Conservation (phyloP, 2,888 invertebrate species). For the Glaucopsyche alexis region DNA sequence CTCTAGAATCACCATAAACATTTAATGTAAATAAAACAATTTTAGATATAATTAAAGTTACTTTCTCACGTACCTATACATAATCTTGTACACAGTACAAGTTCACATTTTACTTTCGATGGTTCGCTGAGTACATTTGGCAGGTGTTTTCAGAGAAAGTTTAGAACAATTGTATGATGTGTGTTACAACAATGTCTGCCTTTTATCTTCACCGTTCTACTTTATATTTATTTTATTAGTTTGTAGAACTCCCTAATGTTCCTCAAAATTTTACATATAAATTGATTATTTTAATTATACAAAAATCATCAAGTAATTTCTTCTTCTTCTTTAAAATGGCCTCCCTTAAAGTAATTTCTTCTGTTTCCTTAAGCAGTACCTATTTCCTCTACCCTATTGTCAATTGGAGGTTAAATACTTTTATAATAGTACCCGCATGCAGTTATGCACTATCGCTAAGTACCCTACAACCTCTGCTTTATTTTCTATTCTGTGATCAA, state of each 20-base stretch:
- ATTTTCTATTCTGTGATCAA: background rate
- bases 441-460: background rate
- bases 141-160: constrained; percentile 76
- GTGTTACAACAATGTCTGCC: background rate
- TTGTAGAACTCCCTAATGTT: no score
- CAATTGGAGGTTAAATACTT: constrained; percentile 4
- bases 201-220: background rate
- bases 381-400: constrained; percentile 8
- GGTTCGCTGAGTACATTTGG: constrained; percentile 72
- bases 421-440: background rate
- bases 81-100: background rate
- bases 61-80: background rate
- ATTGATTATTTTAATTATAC: background rate
- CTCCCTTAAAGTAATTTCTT: constrained; percentile 1
- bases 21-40: background rate
- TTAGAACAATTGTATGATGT: constrained; percentile 56
- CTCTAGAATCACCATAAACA: no score
- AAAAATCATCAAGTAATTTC: background rate
- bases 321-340: no score
- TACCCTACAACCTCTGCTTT: background rate
- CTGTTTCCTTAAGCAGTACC: background rate
- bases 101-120: constrained; percentile 67
- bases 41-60: background rate
- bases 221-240: background rate
- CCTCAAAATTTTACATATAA: no score